Evolutionary conservation across 2,113 vertebrate genomes (phyloP).

Genomic region (Aleadryas rufinucha): DNA sequence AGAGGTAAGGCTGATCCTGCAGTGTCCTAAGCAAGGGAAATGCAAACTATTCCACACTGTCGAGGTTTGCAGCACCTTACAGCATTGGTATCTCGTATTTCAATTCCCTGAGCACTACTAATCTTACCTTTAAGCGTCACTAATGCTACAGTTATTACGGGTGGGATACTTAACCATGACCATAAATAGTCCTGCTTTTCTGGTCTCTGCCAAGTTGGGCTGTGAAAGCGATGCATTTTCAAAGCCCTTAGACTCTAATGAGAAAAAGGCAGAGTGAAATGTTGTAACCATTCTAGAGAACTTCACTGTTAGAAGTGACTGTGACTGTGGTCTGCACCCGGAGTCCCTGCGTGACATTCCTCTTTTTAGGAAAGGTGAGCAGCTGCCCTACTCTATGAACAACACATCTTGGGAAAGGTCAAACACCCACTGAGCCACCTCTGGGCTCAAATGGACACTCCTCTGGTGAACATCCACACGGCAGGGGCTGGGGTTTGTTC

Average conservation of each 20-base stretch:
- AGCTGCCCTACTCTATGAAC: neutral
- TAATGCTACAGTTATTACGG: neutral
- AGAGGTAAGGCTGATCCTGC: neutral
- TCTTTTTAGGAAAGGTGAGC: neutral
- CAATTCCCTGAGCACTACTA: neutral
- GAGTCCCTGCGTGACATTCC: fast-evolving
- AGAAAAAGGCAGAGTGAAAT: neutral
- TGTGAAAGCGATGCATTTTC: neutral
- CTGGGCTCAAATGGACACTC: neutral
- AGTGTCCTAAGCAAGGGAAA: neutral
- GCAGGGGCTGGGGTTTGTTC: fast-evolving
- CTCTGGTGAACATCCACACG: neutral
- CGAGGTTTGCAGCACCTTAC: neutral
- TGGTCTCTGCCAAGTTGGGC: neutral
- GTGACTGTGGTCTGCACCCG: neutral
- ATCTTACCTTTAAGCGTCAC: neutral
- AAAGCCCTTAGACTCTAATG: neutral
- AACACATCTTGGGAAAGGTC: neutral
- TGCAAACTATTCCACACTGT: neutral
- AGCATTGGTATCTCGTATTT: neutral
- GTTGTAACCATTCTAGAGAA: neutral
- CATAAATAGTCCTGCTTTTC: neutral
- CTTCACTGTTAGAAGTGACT: neutral
- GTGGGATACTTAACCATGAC: neutral
- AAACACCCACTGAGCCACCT: neutral